Evolutionary conservation across 1,140 invertebrate species (phyloP), one percentile per base, ranked within the genome.

Genomic region (Trichonephila clavipes): DNA sequence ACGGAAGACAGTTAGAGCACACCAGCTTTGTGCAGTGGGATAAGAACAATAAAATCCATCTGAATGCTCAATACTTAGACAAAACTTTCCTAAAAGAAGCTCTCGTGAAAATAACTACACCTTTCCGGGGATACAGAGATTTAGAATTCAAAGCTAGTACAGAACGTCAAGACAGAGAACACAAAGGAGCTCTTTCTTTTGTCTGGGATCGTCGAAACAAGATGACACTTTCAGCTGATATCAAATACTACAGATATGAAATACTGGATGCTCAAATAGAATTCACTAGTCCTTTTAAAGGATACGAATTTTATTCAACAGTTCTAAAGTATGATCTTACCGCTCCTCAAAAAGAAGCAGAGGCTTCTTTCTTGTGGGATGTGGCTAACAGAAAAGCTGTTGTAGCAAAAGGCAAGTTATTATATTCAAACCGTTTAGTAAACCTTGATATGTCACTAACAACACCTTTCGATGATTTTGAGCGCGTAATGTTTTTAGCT

Each of bases 261-360:
- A 88, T 64, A 12, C 19, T 93, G 10, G 44, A 77, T 82, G 21
- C 85, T 18, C n/a, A 81, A 6, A 4, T 93, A 6, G 83, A 93
- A 61, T 90, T 94, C 81, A 72, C 87, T 0, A 90, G 88, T 62
- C n/a, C 88, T 34, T 90, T 90, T n/a, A 28, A 12, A 40, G 88
- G 93, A 8, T 72, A 85, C 5, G 93, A 94, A 61, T 90, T 85
- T 61, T 94, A 90, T 28, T 94, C 93, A 28, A 19, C 44, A 34
- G n/a, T 51, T n/a, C 40, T 59, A 14, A 94, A 90, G 51, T 94
- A 94, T 18, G 93, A 94, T 44, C 28, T 94, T 1, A 90, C 81
- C 4, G 59, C 10, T 34, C 77, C 40, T 28, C 59, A 85, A 12
- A 94, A 94, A 44, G 21, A 77, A 69, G 82, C 51, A 8, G 88